Percentiles rank a stretch among this genome's conserved stretches.
phyloP scores from a whole-genome alignment of 2,113 vertebrate species.

The Cyphomyrus plagiostoma region DNA sequence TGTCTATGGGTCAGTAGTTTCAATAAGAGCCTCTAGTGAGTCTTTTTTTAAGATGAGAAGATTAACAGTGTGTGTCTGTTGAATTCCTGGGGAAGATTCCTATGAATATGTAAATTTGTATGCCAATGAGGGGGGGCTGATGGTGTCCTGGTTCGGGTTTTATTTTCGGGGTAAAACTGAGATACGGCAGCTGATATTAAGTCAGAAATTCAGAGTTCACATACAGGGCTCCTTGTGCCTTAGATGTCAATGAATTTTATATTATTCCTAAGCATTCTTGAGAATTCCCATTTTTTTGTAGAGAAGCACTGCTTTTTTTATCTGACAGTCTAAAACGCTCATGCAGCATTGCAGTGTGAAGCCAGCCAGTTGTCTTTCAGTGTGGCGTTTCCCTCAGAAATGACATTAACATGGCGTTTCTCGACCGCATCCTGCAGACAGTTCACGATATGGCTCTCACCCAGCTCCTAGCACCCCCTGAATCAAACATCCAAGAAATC shows the following conservation, averaged over 20 bases:
- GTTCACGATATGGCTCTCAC: neutral
- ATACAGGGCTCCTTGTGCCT: neutral
- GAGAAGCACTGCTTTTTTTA: neutral
- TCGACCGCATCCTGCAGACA: too few species aligned
- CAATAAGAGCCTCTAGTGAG: neutral
- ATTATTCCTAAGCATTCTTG: neutral
- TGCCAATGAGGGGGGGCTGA: neutral
- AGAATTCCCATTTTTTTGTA: neutral
- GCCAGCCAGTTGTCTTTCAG: neutral
- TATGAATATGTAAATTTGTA: neutral
- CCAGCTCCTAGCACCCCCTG: neutral
- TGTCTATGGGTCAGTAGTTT: neutral
- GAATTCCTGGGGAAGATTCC: neutral
- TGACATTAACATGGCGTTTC: neutral
- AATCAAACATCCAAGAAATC: neutral
- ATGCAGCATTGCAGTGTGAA: neutral
- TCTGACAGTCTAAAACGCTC: neutral
- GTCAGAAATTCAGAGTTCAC: neutral
- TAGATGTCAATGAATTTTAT: neutral
- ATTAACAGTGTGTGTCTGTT: neutral
- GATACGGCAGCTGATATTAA: neutral
- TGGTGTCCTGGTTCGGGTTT: neutral
- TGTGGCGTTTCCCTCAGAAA: neutral
- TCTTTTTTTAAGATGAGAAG: neutral
- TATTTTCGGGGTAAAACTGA: neutral